Conservation (phyloP, 1,140 invertebrate genomes). For the Heliconius melpomene region DNA sequence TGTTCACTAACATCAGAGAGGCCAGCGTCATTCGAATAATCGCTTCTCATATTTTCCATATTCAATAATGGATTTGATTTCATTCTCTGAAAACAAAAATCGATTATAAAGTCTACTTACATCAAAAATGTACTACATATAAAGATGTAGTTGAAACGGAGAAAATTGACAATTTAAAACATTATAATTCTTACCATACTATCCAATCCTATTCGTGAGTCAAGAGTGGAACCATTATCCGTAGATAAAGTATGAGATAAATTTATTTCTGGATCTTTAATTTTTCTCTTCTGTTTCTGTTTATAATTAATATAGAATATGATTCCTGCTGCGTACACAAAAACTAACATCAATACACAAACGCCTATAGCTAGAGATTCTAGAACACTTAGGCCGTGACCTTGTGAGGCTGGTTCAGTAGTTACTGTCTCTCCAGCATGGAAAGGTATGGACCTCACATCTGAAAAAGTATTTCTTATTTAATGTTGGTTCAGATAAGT, state of each 20-base stretch:
- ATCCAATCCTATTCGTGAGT: conserved; percentile 67
- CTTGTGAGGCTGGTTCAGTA: conserved; percentile 54
- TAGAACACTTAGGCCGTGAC: conserved; percentile 66
- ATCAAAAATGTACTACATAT: not conserved
- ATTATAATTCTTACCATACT: conserved; percentile 58
- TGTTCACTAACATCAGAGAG: conserved; percentile 71
- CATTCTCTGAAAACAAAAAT: conserved; percentile 58
- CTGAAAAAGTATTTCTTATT: conserved; percentile 44
- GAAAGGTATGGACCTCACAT: conserved; percentile 75
- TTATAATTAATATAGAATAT: conserved; percentile 76
- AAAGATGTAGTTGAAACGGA: no score
- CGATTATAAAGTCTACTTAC: not conserved
- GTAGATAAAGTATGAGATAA: conserved; percentile 56
- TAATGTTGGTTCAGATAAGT: not conserved
- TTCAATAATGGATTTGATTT: conserved; percentile 83
- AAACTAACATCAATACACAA: conserved; percentile 69
- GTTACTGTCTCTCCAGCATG: conserved; percentile 68
- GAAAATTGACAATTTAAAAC: no score
- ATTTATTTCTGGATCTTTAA: conserved; percentile 67
- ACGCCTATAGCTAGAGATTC: conserved; percentile 72
- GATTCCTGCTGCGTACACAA: conserved; percentile 73
- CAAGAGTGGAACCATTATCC: conserved; percentile 63
- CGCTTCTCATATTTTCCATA: conserved; percentile 54
- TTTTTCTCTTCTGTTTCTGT: conserved; percentile 64
- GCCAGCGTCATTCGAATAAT: conserved; percentile 65